Conservation (phyloP, 2,797 vertebrate species). For the Apodemus agrarius region DNA sequence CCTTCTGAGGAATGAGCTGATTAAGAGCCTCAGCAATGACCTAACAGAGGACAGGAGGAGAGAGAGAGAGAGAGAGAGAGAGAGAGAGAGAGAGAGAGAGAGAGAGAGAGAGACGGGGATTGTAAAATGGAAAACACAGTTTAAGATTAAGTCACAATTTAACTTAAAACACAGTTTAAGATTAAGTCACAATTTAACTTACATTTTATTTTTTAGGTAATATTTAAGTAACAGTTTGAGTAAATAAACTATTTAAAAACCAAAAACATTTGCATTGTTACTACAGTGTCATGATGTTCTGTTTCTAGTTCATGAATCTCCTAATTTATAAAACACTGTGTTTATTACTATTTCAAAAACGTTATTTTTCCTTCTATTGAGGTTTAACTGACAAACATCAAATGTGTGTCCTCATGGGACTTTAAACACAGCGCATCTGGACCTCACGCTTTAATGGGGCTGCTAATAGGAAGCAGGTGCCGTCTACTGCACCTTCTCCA, state of each 20-base stretch:
- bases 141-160: too few relatives aligned
- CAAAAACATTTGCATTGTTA: conserved; percentile 6
- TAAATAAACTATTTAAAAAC: conserved; percentile 41
- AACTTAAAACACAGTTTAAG: not conserved
- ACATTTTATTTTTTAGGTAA: too few relatives aligned
- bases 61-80: too few relatives aligned
- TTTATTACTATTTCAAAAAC: conserved; percentile 23
- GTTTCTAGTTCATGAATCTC: conserved; percentile 3
- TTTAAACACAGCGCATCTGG: not conserved
- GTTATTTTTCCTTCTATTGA: not conserved
- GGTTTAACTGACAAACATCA: not conserved
- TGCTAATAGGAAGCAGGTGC: conserved; percentile 15
- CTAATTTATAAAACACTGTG: conserved; percentile 40
- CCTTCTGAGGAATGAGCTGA: conserved; percentile 91
- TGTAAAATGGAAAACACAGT: not conserved
- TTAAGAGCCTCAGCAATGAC: conserved; percentile 92
- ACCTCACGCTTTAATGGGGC: not conserved
- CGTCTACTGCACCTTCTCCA: not conserved
- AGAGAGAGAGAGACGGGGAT: conserved; percentile 9
- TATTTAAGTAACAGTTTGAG: not conserved
- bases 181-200: conserved; percentile 51
- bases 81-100: too few relatives aligned
- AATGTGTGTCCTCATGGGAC: conserved; percentile 20
- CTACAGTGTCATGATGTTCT: conserved; percentile 5
- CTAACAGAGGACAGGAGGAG: conserved; percentile 78